These are phyloP conservation scores for Eumaeus atala DNA, from an alignment of 1,140 invertebrate species.

Conservation along the genomic window DNA sequence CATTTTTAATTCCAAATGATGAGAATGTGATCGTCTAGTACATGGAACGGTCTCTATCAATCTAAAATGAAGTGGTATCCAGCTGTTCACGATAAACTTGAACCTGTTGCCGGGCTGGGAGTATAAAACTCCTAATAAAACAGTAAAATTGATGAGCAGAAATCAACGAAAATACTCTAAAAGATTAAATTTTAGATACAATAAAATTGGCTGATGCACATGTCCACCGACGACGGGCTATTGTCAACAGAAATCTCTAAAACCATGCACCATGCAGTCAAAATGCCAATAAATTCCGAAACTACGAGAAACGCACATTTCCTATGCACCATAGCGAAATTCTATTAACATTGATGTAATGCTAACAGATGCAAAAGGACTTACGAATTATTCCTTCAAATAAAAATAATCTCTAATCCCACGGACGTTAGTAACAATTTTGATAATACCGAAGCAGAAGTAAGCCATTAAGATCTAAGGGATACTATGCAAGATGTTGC, in stretches of 20 bases:
- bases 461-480: conserved; percentile 60
- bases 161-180: neutral
- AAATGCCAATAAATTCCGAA: conserved; percentile 62
- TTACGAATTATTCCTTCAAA: conserved; percentile 26
- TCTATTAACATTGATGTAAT: conserved; percentile 34
- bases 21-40: too few relatives aligned
- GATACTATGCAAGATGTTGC: conserved; percentile 68
- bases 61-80: too few relatives aligned
- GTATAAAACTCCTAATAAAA: conserved; percentile 4
- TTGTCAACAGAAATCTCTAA: conserved; percentile 50
- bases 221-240: conserved; percentile 19
- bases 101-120: neutral
- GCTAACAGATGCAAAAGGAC: conserved; percentile 20
- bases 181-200: conserved; percentile 5
- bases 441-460: conserved; percentile 34
- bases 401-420: conserved; percentile 20
- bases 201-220: conserved; percentile 3
- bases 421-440: conserved; percentile 25
- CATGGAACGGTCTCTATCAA: too few relatives aligned
- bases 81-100: too few relatives aligned
- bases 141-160: conserved; percentile 1
- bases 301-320: conserved; percentile 61
- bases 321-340: conserved; percentile 56
- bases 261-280: conserved; percentile 44
- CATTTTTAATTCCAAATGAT: too few relatives aligned